phyloP scores from a whole-genome alignment of 2,797 vertebrate species.

The Dallia pectoralis region DNA sequence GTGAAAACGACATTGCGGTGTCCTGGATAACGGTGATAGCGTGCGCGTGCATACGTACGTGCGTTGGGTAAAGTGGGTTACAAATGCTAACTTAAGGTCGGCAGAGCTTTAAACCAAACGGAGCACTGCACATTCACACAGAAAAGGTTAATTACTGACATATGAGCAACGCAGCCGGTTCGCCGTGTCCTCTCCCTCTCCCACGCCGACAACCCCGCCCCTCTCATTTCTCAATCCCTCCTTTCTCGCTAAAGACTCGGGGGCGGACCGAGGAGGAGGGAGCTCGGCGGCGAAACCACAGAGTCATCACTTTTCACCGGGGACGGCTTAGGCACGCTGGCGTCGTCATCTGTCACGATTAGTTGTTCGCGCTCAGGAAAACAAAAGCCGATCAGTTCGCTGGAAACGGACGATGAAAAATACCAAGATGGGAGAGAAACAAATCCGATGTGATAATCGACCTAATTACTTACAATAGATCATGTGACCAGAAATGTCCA shows the following conservation, averaged over 20 bases:
- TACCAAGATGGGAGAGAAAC: background rate
- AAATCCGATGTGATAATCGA: background rate
- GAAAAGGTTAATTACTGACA: constrained; percentile 59
- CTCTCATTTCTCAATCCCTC: constrained; percentile 7
- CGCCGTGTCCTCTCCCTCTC: constrained; percentile 20
- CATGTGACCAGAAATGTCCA: background rate
- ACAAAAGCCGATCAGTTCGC: background rate
- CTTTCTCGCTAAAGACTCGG: constrained; percentile 28
- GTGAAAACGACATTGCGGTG: background rate
- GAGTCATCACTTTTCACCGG: constrained; percentile 38
- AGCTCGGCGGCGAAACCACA: constrained; percentile 34
- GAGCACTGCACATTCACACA: constrained; percentile 36
- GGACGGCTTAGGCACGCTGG: constrained; percentile 29
- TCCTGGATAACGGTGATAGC: too few relatives aligned
- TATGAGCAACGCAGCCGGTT: constrained; percentile 29
- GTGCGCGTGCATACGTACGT: background rate
- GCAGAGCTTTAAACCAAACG: constrained; percentile 20
- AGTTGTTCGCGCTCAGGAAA: background rate
- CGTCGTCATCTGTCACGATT: constrained; percentile 32
- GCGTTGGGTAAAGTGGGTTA: constrained; percentile 25
- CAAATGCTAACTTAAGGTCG: constrained; percentile 18
- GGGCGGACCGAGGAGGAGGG: constrained; percentile 26
- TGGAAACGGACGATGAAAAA: background rate
- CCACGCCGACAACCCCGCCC: background rate
- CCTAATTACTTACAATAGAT: background rate